These are phyloP conservation scores for Geotrypetes seraphini DNA, from an alignment of 2,797 vertebrate species.

Conservation along the genomic window DNA sequence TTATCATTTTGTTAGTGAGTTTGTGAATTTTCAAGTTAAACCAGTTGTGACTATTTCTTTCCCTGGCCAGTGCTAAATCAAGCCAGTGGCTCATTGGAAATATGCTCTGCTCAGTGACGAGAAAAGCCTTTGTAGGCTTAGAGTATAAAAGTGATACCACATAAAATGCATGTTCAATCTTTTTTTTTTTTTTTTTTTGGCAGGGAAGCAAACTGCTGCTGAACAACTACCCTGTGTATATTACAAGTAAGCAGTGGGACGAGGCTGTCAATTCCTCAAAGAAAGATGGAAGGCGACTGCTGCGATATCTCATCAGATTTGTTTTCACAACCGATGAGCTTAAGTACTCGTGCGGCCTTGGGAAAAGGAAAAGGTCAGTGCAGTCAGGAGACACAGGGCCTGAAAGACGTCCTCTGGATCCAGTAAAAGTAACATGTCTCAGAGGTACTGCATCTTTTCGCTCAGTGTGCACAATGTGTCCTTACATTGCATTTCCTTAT, in stretches of 20 bases:
- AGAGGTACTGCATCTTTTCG: slow-evolving; percentile 83
- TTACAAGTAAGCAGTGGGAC: slow-evolving; percentile 97
- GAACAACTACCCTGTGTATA: slow-evolving; percentile 97
- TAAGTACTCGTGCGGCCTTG: slow-evolving; percentile 97
- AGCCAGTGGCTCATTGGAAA: no score
- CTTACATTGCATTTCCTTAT: slow-evolving; percentile 59
- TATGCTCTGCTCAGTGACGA: slow-evolving; percentile 44
- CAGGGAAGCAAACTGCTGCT: slow-evolving; percentile 96
- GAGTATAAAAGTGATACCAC: no score
- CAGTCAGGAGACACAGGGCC: slow-evolving; percentile 91
- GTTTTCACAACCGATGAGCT: slow-evolving; percentile 98
- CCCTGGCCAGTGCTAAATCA: slow-evolving; percentile 9
- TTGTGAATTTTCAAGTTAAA: no score
- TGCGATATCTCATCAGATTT: slow-evolving; percentile 96
- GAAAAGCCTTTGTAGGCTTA: no score
- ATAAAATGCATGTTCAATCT: slow-evolving; percentile 29
- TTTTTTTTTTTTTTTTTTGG: no score
- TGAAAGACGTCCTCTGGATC: slow-evolving; percentile 94
- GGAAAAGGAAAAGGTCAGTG: slow-evolving; percentile 97
- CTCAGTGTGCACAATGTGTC: slow-evolving; percentile 59
- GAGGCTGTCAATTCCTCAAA: slow-evolving; percentile 97
- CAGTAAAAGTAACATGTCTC: slow-evolving; percentile 98
- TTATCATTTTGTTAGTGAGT: no score
- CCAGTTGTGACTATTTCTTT: no score
- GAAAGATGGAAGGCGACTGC: slow-evolving; percentile 89